phyloP scores from a whole-genome alignment of 2,888 invertebrate genomes.

The Andricus curvator region DNA sequence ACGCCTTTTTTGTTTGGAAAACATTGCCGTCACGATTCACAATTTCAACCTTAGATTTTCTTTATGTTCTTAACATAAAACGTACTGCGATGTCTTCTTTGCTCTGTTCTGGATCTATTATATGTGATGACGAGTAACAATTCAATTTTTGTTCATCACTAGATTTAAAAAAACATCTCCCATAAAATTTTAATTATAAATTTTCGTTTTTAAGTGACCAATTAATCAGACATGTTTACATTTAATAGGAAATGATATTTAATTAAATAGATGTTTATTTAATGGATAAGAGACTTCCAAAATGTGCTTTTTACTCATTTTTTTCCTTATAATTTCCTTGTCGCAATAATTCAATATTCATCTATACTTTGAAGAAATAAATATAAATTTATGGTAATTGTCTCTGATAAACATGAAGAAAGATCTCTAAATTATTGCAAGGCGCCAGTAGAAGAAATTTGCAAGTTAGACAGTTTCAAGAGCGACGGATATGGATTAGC shows the following conservation, averaged over 20 bases:
- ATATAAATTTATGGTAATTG: background rate
- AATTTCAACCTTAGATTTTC: background rate
- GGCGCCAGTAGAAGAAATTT: background rate
- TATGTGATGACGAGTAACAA: background rate
- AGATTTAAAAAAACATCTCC: background rate
- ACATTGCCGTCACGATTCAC: background rate
- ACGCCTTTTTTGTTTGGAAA: background rate
- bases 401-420: background rate
- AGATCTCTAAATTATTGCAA: slow-evolving; percentile 1
- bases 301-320: background rate
- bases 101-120: background rate
- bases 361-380: background rate
- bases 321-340: background rate
- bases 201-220: too few species aligned
- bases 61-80: background rate
- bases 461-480: background rate
- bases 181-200: background rate
- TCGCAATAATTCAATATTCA: background rate
- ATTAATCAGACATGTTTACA: too few species aligned
- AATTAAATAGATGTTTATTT: too few species aligned
- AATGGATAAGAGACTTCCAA: too few species aligned
- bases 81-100: too few species aligned
- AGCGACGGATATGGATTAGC: slow-evolving; percentile 1
- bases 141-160: background rate
- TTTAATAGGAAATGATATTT: too few species aligned